phyloP scores from a whole-genome alignment of 2,797 vertebrate genomes.

The Chelmon rostratus region DNA sequence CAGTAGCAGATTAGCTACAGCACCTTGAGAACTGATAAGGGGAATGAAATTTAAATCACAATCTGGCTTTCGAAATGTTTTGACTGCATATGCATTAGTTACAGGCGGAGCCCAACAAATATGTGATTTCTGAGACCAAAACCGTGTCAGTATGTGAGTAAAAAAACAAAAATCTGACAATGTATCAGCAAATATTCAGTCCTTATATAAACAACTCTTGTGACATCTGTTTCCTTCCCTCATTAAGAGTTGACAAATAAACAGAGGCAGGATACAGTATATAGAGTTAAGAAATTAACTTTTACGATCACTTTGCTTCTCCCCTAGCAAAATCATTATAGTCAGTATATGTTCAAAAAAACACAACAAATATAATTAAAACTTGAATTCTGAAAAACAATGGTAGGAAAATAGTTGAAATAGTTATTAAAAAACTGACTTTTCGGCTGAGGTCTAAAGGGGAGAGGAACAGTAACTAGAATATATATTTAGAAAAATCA shows the following conservation, averaged over 20 bases:
- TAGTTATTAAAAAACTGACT: background rate
- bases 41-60: slow-evolving; percentile 45
- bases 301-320: background rate
- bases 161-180: background rate
- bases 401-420: background rate
- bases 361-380: too few relatives aligned
- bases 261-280: too few relatives aligned
- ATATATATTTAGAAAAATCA: too few relatives aligned
- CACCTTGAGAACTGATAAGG: slow-evolving; percentile 46
- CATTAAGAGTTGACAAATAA: too few relatives aligned
- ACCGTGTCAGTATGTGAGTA: background rate
- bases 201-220: background rate
- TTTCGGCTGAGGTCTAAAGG: background rate
- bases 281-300: too few relatives aligned
- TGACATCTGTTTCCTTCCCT: background rate
- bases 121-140: background rate
- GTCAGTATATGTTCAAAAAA: too few relatives aligned
- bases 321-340: background rate
- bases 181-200: background rate
- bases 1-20: slow-evolving; percentile 28
- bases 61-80: slow-evolving; percentile 17
- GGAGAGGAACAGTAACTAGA: background rate
- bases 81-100: slow-evolving; percentile 14
- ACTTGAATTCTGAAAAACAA: too few relatives aligned
- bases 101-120: background rate